Evolutionary conservation across 1,140 invertebrate genomes (phyloP), one percentile per base, ranked within the genome.

Genomic region (Zelostemma sp.): DNA sequence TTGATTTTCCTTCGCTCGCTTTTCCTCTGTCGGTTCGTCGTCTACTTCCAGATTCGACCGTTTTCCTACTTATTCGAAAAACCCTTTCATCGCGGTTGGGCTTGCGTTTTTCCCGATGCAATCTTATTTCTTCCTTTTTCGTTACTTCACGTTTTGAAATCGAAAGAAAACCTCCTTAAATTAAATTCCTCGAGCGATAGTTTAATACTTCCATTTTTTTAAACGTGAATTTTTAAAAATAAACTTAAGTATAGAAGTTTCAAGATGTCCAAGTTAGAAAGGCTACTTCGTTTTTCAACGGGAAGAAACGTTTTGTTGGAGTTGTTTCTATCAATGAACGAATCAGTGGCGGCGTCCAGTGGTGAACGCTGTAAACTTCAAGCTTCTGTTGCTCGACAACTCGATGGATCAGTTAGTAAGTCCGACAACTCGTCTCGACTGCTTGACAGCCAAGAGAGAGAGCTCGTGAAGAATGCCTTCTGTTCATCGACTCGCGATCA

Each of bases 281-380:
- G n/a, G n/a, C n/a, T n/a, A n/a, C n/a, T n/a, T n/a, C n/a, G n/a
- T n/a, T n/a, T n/a, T n/a, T n/a, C n/a, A n/a, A n/a, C n/a, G n/a
- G n/a, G n/a, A n/a, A n/a, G n/a, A n/a, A n/a, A n/a, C n/a, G n/a
- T n/a, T n/a, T n/a, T n/a, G n/a, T n/a, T n/a, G n/a, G n/a, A n/a
- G n/a, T n/a, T n/a, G n/a, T n/a, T n/a, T n/a, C n/a, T n/a, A n/a
- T n/a, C n/a, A n/a, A n/a, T n/a, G n/a, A n/a, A n/a, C n/a, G 25
- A 6, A 9, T 25, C 48, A 68, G 75, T 80, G 80, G 73, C 76
- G 77, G 69, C 76, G 68, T 77, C 74, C 47, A 5, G 35, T 74
- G 78, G 71, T 53, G 17, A 33, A 33, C 61, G 45, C 59, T 18
- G 40, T 56, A 74, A 80, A 65, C 61, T 75, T 40, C 62, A 72